Conservation (phyloP, 92 coral and sea anemone genomes). For the Micromussa lordhowensis region DNA sequence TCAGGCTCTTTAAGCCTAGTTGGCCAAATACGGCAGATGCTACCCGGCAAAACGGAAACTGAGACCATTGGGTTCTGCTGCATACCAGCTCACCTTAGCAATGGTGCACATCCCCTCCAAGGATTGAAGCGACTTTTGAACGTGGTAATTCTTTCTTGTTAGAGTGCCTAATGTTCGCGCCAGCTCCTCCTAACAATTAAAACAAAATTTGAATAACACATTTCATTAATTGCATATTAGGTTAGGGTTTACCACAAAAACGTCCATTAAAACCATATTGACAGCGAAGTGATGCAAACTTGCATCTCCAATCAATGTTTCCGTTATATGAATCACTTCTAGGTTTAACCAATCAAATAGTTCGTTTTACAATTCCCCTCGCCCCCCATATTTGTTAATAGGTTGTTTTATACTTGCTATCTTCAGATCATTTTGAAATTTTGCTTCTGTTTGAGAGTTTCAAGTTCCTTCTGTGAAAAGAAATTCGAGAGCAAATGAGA, state of each 20-base stretch:
- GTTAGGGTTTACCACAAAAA: neutral
- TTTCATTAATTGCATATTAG: neutral
- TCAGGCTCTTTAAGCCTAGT: neutral
- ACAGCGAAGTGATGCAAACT: neutral
- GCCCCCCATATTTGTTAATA: too few relatives aligned
- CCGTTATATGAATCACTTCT: neutral
- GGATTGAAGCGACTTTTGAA: conserved; percentile 77
- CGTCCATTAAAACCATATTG: too few relatives aligned
- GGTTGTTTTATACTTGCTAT: neutral
- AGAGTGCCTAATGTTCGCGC: conserved; percentile 66
- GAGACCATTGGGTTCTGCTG: neutral
- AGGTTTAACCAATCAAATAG: neutral
- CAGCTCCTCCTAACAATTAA: conserved; percentile 60
- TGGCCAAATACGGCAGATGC: neutral
- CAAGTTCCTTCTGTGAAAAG: neutral
- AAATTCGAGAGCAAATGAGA: neutral
- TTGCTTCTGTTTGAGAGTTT: neutral
- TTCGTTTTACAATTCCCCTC: too few relatives aligned
- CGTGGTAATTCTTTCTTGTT: conserved; percentile 69
- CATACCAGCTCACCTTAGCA: conserved; percentile 69
- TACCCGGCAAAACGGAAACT: neutral
- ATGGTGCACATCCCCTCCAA: conserved; percentile 88
- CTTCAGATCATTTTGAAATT: neutral
- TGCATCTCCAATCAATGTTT: neutral
- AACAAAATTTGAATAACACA: neutral